phyloP scores from a whole-genome alignment of 2,888 invertebrate species.

The Meandrusa payeni region DNA sequence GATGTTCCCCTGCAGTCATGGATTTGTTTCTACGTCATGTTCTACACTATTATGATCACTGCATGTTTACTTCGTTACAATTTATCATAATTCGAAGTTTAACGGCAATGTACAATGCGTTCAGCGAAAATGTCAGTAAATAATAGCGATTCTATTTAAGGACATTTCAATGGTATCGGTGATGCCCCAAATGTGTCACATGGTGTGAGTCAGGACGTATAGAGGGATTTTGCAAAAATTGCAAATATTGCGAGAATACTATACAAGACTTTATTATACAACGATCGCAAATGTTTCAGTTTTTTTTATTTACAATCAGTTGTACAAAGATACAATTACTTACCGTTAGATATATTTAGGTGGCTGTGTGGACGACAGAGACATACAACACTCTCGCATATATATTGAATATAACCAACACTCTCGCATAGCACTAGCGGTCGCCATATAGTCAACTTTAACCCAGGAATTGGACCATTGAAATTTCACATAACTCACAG shows the following conservation, averaged over 20 bases:
- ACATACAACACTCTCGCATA: too few species aligned
- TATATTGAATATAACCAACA: too few species aligned
- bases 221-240: conserved; percentile 38
- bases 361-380: too few species aligned
- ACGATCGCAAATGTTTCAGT: too few species aligned
- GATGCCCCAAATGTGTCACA: conserved; percentile 66
- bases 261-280: conserved; percentile 2
- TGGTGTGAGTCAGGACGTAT: conserved; percentile 52
- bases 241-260: conserved; percentile 21
- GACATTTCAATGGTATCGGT: conserved; percentile 40
- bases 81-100: background rate
- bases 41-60: conserved; percentile 16
- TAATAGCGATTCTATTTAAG: conserved; percentile 28
- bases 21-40: conserved; percentile 25
- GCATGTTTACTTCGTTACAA: background rate
- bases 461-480: too few species aligned
- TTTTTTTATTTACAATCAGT: too few species aligned
- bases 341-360: too few species aligned
- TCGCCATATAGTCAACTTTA: too few species aligned
- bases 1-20: conserved; percentile 44
- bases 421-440: too few species aligned
- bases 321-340: too few species aligned
- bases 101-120: conserved; percentile 24
- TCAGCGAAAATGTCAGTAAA: background rate
- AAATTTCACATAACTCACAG: too few species aligned